Conservation (phyloP, 1,140 invertebrate genomes). For the Drosophila erecta region DNA sequence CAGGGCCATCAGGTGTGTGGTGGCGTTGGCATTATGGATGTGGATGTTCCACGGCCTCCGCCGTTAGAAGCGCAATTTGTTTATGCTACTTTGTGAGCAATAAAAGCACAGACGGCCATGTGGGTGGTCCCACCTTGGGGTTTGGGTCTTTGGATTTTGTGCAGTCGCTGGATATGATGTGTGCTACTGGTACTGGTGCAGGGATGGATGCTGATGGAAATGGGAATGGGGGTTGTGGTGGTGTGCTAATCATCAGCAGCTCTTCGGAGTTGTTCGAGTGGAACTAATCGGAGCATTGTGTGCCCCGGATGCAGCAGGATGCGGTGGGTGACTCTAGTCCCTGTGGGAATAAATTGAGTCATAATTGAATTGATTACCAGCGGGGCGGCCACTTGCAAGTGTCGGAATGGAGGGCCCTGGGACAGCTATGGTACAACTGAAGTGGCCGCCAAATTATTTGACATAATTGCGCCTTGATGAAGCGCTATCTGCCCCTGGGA, state of each 20-base stretch:
- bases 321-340: slow-evolving; percentile 39
- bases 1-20: slow-evolving; percentile 73
- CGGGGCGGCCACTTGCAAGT: slow-evolving; percentile 66
- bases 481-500: slow-evolving; percentile 55
- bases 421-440: slow-evolving; percentile 17
- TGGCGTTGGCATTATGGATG: slow-evolving; percentile 67
- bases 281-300: slow-evolving; percentile 72
- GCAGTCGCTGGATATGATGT: slow-evolving; percentile 43
- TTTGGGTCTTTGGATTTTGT: slow-evolving; percentile 34
- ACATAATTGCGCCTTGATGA: slow-evolving; percentile 77
- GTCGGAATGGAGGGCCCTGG: slow-evolving; percentile 14
- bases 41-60: slow-evolving; percentile 25
- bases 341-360: slow-evolving; percentile 56
- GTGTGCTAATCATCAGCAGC: slow-evolving; percentile 76
- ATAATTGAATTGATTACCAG: slow-evolving; percentile 73
- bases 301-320: slow-evolving; percentile 23
- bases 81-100: slow-evolving; percentile 80
- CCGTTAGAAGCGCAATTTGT: slow-evolving; percentile 73
- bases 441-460: slow-evolving; percentile 71
- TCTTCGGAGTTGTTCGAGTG: slow-evolving; percentile 75
- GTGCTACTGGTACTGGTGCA: slow-evolving; percentile 3
- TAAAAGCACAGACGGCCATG: slow-evolving; percentile 69
- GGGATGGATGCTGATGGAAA: not conserved
- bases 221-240: slow-evolving; percentile 18
- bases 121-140: slow-evolving; percentile 63